Evolutionary conservation across 2,888 invertebrate species (phyloP).

Genomic region (Acrocyrtus sp.): DNA sequence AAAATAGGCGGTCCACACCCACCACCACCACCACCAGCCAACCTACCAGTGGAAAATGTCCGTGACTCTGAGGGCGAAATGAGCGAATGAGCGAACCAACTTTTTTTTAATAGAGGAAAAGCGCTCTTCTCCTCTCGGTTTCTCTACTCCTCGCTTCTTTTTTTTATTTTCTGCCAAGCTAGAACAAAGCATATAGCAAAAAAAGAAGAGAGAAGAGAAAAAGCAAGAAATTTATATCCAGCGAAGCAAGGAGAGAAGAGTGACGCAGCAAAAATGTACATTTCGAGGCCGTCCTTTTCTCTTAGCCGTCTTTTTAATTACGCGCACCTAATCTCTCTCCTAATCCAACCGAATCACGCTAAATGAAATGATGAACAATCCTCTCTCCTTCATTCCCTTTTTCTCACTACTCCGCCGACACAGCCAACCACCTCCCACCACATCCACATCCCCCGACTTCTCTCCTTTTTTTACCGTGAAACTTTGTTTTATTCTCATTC

Average conservation of each 20-base stretch:
- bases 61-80: slow-evolving; percentile 20
- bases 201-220: too few relatives aligned
- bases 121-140: not conserved
- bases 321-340: slow-evolving; percentile 56
- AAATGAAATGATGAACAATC: slow-evolving; percentile 51
- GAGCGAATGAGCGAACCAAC: slow-evolving; percentile 33
- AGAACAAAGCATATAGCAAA: slow-evolving; percentile 8
- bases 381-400: slow-evolving; percentile 16
- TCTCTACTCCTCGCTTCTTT: not conserved
- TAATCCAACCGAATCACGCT: slow-evolving; percentile 60
- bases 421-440: not conserved
- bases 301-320: slow-evolving; percentile 59
- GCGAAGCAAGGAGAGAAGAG: too few relatives aligned
- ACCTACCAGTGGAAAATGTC: not conserved
- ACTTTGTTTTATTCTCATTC: too few relatives aligned
- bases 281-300: slow-evolving; percentile 16
- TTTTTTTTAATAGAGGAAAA: not conserved
- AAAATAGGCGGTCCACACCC: slow-evolving; percentile 53
- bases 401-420: too few relatives aligned
- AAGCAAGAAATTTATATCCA: too few relatives aligned
- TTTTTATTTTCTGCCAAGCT: not conserved
- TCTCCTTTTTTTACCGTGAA: too few relatives aligned
- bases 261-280: too few relatives aligned
- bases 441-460: too few relatives aligned
- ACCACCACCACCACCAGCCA: slow-evolving; percentile 23